Evolutionary conservation across 1,140 invertebrate genomes (phyloP).

Genomic region (Meloidogyne chitwoodi): DNA sequence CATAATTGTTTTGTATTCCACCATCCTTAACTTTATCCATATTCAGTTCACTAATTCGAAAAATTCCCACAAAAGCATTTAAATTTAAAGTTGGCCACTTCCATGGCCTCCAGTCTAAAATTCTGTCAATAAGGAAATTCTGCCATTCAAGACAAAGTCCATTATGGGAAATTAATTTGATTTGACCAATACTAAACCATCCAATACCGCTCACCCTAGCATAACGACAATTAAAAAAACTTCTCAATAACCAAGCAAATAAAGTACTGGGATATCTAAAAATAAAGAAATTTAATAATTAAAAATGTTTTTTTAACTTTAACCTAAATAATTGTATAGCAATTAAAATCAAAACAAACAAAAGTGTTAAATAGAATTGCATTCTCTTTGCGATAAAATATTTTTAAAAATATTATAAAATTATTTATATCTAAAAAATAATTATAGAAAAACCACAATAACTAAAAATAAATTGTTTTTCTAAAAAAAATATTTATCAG

Average conservation of each 20-base stretch:
- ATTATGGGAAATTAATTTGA: conserved; percentile 32
- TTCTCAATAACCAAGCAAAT: conserved; percentile 1
- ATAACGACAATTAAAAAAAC: not conserved
- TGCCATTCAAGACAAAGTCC: conserved; percentile 56
- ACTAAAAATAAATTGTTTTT: too few relatives aligned
- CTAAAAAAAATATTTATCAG: too few relatives aligned
- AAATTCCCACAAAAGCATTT: not conserved
- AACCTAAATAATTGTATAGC: conserved; percentile 9
- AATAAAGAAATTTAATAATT: not conserved
- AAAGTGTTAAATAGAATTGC: not conserved
- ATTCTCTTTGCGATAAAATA: too few relatives aligned
- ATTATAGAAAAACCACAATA: too few relatives aligned
- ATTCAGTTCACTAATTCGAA: conserved; percentile 1
- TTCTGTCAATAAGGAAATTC: conserved; percentile 52
- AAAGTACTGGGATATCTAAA: conserved; percentile 21
- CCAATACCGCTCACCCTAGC: conserved; percentile 26
- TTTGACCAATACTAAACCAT: conserved; percentile 25
- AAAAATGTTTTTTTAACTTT: not conserved
- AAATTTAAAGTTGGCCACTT: not conserved
- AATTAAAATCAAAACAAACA: not conserved
- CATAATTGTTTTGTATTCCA: not conserved
- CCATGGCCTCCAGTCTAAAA: conserved; percentile 4
- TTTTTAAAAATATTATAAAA: too few relatives aligned
- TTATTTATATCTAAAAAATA: too few relatives aligned
- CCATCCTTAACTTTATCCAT: not conserved